Evolutionary conservation across 2,797 vertebrate genomes (phyloP).

Genomic region (Lutjanus campechanus): DNA sequence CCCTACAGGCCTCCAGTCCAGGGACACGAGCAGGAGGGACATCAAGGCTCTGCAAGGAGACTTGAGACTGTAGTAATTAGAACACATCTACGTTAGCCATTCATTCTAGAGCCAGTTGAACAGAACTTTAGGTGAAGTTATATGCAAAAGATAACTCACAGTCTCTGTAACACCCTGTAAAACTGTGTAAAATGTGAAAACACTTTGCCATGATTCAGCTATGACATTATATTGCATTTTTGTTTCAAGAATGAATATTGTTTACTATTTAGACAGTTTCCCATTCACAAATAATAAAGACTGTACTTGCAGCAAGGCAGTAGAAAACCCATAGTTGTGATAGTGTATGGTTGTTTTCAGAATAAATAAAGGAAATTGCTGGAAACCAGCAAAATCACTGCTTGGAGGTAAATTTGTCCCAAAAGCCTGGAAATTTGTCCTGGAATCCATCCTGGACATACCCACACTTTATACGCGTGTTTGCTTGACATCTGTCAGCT

Average conservation of each 20-base stretch:
- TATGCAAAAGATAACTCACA: neutral
- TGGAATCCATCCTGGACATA: too few species aligned
- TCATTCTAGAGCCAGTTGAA: neutral
- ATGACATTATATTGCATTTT: neutral
- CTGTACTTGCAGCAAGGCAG: neutral
- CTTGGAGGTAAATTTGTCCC: neutral
- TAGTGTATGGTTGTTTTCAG: neutral
- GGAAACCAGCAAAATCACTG: neutral
- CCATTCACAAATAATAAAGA: neutral
- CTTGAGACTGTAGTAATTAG: neutral
- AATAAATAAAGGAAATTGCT: neutral
- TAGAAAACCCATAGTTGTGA: neutral
- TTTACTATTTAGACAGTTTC: neutral
- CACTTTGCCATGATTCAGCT: neutral
- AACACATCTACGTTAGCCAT: neutral
- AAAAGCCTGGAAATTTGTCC: too few species aligned
- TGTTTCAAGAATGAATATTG: neutral
- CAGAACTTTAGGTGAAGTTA: neutral
- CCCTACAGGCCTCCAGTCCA: conserved; percentile 32
- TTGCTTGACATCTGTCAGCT: too few species aligned
- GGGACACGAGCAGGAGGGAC: conserved; percentile 30
- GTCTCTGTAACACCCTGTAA: neutral
- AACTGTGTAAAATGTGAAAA: too few species aligned
- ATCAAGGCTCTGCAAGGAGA: neutral
- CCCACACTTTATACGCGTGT: too few species aligned